A percentile compares a stretch with the other conserved stretches of the same genome.
Conservation (phyloP, 2,888 invertebrate genomes). For the Drosophila demipolita region DNA sequence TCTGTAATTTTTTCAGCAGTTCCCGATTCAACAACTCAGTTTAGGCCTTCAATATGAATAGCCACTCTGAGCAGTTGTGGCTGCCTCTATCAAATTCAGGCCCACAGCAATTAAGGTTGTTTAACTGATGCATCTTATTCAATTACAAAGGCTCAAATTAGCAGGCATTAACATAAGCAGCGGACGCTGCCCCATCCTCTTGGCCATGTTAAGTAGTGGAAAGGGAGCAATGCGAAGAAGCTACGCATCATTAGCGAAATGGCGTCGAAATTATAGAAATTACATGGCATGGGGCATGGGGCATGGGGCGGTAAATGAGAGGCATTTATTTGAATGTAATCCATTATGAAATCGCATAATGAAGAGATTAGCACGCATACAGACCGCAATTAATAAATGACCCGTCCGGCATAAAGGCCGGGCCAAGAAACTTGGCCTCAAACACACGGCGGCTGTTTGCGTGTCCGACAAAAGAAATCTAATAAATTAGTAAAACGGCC, state of each 20-base stretch:
- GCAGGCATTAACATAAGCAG: slow-evolving; percentile 68
- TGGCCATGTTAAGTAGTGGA: neutral
- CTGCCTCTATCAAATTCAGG: slow-evolving; percentile 47
- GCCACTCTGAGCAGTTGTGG: slow-evolving; percentile 2
- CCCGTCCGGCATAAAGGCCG: slow-evolving; percentile 48
- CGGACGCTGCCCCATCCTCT: slow-evolving; percentile 27
- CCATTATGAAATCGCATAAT: slow-evolving; percentile 81
- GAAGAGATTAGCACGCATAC: slow-evolving; percentile 77
- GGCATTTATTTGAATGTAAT: slow-evolving; percentile 80
- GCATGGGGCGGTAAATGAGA: slow-evolving; percentile 62
- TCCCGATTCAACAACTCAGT: slow-evolving; percentile 10
- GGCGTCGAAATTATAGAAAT: slow-evolving; percentile 78
- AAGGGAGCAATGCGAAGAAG: slow-evolving; percentile 17
- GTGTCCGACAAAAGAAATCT: slow-evolving; percentile 64
- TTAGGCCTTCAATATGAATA: slow-evolving; percentile 41
- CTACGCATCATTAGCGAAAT: slow-evolving; percentile 74
- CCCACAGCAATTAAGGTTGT: slow-evolving; percentile 4
- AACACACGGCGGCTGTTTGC: slow-evolving; percentile 46
- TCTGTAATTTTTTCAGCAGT: neutral
- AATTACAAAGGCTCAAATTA: slow-evolving; percentile 75
- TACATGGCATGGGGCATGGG: slow-evolving; percentile 40
- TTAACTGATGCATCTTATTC: slow-evolving; percentile 71
- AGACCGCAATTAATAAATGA: slow-evolving; percentile 77
- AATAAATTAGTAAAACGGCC: slow-evolving; percentile 70
- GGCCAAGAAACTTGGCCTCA: slow-evolving; percentile 16